phyloP scores from a whole-genome alignment of 2,797 vertebrate species.

The Ctenopoma multispine region DNA sequence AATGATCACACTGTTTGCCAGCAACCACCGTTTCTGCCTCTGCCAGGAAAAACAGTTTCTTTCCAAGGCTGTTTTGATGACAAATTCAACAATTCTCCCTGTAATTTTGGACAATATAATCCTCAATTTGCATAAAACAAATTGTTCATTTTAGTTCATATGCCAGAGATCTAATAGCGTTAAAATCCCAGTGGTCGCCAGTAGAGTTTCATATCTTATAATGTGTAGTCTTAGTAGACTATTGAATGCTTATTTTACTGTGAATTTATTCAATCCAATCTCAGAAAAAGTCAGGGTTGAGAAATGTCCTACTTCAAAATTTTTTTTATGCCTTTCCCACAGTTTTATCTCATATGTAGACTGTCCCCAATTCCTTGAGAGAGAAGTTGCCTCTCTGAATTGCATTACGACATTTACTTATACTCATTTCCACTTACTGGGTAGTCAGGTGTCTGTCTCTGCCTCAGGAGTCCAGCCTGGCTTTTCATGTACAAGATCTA shows the following conservation, averaged over 20 bases:
- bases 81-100: conserved; percentile 61
- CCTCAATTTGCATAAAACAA: conserved; percentile 74
- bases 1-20: conserved; percentile 47
- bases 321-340: background rate
- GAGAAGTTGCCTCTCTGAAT: conserved; percentile 17
- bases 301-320: background rate
- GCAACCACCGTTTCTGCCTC: conserved; percentile 45
- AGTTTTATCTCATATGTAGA: background rate
- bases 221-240: conserved; percentile 21
- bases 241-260: conserved; percentile 15
- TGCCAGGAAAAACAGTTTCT: conserved; percentile 60
- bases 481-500: conserved; percentile 32
- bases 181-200: conserved; percentile 24
- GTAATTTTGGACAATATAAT: conserved; percentile 63
- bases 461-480: conserved; percentile 20
- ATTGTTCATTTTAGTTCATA: conserved; percentile 42
- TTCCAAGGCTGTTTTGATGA: conserved; percentile 61
- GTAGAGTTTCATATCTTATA: conserved; percentile 33
- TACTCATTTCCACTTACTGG: conserved; percentile 10
- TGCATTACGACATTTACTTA: conserved; percentile 32
- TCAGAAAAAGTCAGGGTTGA: background rate
- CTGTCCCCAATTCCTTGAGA: background rate
- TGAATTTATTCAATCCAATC: background rate
- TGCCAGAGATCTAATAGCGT: conserved; percentile 44
- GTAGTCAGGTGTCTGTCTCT: conserved; percentile 49